Evolutionary conservation across 2,797 vertebrate genomes (phyloP), one percentile per base, ranked within the genome.

Genomic region (Melanotaenia pygmaea): DNA sequence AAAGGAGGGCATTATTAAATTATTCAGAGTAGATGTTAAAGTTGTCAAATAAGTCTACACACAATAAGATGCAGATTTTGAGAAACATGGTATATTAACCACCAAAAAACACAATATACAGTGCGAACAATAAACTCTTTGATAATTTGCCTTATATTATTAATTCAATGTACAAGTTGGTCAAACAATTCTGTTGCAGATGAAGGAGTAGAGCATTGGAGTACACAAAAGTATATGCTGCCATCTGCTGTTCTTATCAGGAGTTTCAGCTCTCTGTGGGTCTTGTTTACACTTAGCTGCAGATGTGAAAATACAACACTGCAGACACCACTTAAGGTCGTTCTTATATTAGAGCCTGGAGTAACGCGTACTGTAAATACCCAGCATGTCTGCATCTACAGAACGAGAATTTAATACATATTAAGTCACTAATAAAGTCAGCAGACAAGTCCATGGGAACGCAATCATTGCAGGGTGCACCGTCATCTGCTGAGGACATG

Each of bases 201-300:
- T 59, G 1, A 56, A 5, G 1, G 28, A 1, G 5, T 47, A 4
- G 32, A 12, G 35, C 12, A 28, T 2, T n/a, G 18, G 38, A 34
- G n/a, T 2, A 37, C 1, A 56, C 68, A 51, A 37, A 2, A 64
- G 62, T 22, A 32, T 45, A 16, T 84, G 71, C 81, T 65, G 86
- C 88, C 92, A 88, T 78, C 91, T 93, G 81, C 76, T 90, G 92
- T 74, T 34, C 37, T 11, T 12, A 34, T 38, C 20, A 47, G 26
- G 30, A 24, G 10, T 1, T 5, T 56, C 50, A 34, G 18, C 20
- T 43, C 13, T 13, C 11, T 34, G 32, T 34, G 32, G 4, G 32
- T 28, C 32, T 43, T 43, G 18, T 45, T 45, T 45, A 18, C 18
- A 50, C 45, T 50, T 4, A n/a, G 7, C n/a, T 22, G 2, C 8